Base-by-base conservation (phyloP, 30 jellyfish, hydroid and myxozoan species). In the Sanderia malayensis region DNA sequence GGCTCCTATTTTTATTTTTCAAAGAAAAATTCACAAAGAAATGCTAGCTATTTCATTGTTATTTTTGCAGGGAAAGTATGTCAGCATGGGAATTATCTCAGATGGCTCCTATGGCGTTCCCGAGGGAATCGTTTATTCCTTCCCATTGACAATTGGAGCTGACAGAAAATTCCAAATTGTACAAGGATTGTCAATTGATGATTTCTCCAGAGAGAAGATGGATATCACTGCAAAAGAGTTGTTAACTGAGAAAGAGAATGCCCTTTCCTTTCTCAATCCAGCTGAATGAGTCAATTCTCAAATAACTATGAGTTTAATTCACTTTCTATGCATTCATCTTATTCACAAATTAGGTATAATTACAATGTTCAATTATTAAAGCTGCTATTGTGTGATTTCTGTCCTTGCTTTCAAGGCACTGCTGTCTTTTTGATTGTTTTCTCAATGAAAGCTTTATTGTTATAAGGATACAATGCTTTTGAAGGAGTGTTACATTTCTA, bases 81-180 rank as follows among this genome's bases (percentile, higher is more conserved):
- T 79, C 70, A 80, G 97, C 90, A 94, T 94, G 99, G 99, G 97
- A 17, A 92, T 94, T 19, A 70, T 80, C 41, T 80, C 97, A 15
- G 97, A 94, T 76, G 99, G 99, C 49, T 74, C 97, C 22, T 94
- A 94, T 71, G 96, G 94, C 44, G 73, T 94, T 64, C 95, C 99
- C 24, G 91, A 87, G 41, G 99, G 96, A 44, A 76, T 94, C 64
- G 82, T 74, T 19, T 94, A 86, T 46, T 83, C 97, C 76, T 86
- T 86, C 89, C 99, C 99, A 0, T 87, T 86, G 30, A 78, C 85
- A 24, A 81, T 87, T 67, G 92, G 83, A 24, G 91, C 83, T 4
- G 88, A 81, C 31, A 59, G 91, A 47, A 63, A 58, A 9, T 85
- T 71, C 88, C 74, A 74, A 67, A 94, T 94, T 63, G 99, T 94